phyloP scores from a whole-genome alignment of 2,888 invertebrate species.

The Eupithecia pulchellata region DNA sequence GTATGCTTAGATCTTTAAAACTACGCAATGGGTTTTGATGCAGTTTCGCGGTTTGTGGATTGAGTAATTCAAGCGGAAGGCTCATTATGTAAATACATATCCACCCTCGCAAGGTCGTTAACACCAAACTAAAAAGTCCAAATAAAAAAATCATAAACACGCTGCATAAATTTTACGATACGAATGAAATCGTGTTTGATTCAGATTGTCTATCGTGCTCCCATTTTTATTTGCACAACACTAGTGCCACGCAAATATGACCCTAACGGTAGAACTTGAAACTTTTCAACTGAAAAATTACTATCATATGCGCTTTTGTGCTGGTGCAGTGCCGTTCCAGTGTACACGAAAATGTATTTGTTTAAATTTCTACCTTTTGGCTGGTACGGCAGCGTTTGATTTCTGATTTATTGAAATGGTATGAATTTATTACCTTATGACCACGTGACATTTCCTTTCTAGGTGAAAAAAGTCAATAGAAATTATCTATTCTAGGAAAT shows the following conservation, averaged over 20 bases:
- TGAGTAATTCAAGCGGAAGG: too few relatives aligned
- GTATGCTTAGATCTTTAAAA: too few relatives aligned
- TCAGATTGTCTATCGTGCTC: not conserved
- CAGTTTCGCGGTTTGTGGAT: too few relatives aligned
- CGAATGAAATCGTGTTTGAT: not conserved
- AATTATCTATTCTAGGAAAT: too few relatives aligned
- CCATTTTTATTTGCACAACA: conserved; percentile 39
- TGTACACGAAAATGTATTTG: conserved; percentile 36
- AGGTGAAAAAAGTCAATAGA: too few relatives aligned
- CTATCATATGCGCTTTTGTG: conserved; percentile 48
- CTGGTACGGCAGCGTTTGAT: conserved; percentile 14
- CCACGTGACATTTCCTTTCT: too few relatives aligned
- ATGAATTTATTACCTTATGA: too few relatives aligned
- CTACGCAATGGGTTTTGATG: too few relatives aligned
- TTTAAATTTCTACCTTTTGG: conserved; percentile 29
- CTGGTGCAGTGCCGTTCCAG: conserved; percentile 37
- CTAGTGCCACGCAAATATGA: conserved; percentile 36
- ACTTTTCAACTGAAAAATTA: conserved; percentile 50
- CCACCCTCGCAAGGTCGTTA: too few relatives aligned
- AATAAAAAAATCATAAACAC: not conserved
- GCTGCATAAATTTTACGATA: not conserved
- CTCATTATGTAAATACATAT: too few relatives aligned
- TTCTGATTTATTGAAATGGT: not conserved
- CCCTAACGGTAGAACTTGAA: conserved; percentile 23
- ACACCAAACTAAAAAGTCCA: too few relatives aligned